phyloP scores from a whole-genome alignment of 2,888 invertebrate genomes.

The Agrypnus murinus region DNA sequence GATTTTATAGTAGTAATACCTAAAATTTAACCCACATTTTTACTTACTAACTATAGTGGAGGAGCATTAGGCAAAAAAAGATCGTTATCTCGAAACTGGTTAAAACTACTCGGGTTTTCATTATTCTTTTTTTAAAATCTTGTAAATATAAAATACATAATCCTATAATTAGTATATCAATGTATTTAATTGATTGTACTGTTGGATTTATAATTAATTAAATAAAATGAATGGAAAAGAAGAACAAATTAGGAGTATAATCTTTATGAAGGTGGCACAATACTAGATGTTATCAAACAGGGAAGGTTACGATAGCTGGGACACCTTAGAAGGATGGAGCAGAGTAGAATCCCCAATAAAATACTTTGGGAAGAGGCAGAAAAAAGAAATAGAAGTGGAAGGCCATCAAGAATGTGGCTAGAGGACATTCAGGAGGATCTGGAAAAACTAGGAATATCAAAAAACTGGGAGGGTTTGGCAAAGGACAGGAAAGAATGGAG shows the following conservation, averaged over 20 bases:
- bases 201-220: no score
- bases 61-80: no score
- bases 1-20: no score
- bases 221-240: neutral
- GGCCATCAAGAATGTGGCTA: conserved; percentile 1
- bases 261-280: conserved; percentile 4
- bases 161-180: no score
- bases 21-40: no score
- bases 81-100: no score
- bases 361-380: neutral
- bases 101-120: no score
- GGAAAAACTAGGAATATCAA: neutral
- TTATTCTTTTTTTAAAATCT: no score
- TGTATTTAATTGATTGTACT: no score
- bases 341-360: conserved; percentile 9
- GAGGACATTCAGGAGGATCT: neutral
- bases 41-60: no score
- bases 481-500: conserved; percentile 6
- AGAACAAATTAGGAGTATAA: neutral
- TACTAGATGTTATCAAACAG: neutral
- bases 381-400: conserved; percentile 7
- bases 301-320: no score
- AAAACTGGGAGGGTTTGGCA: conserved; percentile 11
- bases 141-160: no score
- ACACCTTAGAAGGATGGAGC: neutral